Evolutionary conservation across 2,797 vertebrate genomes (phyloP), one percentile per base, ranked within the genome.

Genomic region (Botia kubotai): DNA sequence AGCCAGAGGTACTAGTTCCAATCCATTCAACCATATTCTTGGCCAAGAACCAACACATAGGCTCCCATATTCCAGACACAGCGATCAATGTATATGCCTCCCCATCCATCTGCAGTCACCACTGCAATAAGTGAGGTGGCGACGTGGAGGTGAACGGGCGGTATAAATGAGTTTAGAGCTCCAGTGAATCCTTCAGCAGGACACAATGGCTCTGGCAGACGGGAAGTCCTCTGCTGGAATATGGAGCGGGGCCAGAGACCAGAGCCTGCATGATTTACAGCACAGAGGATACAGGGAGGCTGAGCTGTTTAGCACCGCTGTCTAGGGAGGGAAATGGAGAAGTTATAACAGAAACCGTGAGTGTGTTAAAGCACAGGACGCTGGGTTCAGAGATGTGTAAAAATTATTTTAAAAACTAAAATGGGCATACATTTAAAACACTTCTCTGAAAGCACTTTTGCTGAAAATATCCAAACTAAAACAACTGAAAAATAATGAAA

Each of bases 11-110:
- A 83, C 39, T n/a, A n/a, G 46, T 19, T 77, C 73, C 75, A 81
- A 87, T 86, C 74, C 80, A 85, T 77, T 69, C 21, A 63, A 66
- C 65, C 60, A 66, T 88, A 73, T 81, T 85, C 83, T 83, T 83
- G 77, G 73, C 75, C 84, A 21, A 80, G 65, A 78, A 78, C 52
- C 76, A 85, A 57, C 36, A 74, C 57, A 63, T 19, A 77, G 26
- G 26, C 29, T 19, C 33, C 29, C 6, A 7, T 57, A 26, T 26
- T 11, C 33, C 43, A 29, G 7, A 29, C 43, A 57, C 63, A 43
- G 50, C 57, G 39, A 76, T 70, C 46, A 73, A 60, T 52, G 70
- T 17, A 33, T 57, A 52, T 21, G 60, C 60, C 57, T 60, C 65
- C 43, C 57, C 13, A 55, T 63, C 29, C 70, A 43, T 67, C 75